These are phyloP conservation scores for Bombus difficillimus DNA, from an alignment of 1,140 invertebrate genomes.

Conservation along the genomic window DNA sequence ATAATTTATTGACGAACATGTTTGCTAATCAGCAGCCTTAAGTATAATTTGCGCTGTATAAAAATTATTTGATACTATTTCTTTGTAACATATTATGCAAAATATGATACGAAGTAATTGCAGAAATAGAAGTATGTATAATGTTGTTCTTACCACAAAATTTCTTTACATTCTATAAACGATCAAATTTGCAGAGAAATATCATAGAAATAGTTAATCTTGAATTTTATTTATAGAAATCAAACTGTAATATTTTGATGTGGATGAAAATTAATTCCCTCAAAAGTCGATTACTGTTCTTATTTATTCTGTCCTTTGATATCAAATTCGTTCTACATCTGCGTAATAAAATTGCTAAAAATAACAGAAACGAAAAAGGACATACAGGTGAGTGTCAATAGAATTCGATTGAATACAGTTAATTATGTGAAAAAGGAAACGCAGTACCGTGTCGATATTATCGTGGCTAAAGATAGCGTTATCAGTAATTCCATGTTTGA, in stretches of 20 bases:
- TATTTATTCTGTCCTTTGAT: not conserved
- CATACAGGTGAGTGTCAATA: not conserved
- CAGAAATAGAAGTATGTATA: too few species aligned
- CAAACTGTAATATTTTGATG: too few species aligned
- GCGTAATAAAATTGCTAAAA: conserved; percentile 3
- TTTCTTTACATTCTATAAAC: too few species aligned
- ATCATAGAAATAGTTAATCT: not conserved
- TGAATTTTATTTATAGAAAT: not conserved
- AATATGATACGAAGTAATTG: too few species aligned
- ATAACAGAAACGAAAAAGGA: not conserved
- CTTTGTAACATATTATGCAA: too few species aligned
- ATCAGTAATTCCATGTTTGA: not conserved
- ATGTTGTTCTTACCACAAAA: too few species aligned
- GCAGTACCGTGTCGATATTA: not conserved
- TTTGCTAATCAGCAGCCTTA: too few species aligned
- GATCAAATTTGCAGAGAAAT: not conserved
- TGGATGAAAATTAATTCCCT: too few species aligned
- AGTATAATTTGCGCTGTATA: too few species aligned
- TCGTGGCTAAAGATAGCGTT: conserved; percentile 6
- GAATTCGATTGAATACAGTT: not conserved
- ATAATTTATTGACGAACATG: too few species aligned
- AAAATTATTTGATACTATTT: too few species aligned
- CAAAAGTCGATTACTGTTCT: not conserved
- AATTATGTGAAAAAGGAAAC: conserved; percentile 5
- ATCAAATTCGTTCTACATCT: not conserved